These are phyloP conservation scores for Smutsia temminckii DNA, from an alignment of 2,797 vertebrate genomes.

Conservation along the genomic window DNA sequence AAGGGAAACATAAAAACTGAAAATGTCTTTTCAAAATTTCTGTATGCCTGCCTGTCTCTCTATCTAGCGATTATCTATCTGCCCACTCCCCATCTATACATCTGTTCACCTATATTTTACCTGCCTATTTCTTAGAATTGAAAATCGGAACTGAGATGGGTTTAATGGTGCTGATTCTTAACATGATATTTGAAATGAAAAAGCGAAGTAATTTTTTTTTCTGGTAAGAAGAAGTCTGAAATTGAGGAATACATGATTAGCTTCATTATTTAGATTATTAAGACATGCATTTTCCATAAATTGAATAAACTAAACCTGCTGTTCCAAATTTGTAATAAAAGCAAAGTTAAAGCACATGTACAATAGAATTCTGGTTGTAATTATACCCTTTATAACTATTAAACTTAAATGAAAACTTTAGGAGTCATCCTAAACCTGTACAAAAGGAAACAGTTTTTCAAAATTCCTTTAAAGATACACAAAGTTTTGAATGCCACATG, in stretches of 20 bases:
- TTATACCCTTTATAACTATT: not conserved
- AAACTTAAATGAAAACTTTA: not conserved
- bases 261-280: conserved; percentile 12
- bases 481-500: not conserved
- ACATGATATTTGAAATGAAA: not conserved
- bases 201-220: not conserved
- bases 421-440: not conserved
- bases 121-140: not conserved
- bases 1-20: not conserved
- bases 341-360: not conserved
- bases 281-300: not conserved
- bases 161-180: conserved; percentile 12
- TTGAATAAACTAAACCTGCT: not conserved
- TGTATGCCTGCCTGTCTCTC: not conserved
- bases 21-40: not conserved
- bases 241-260: not conserved
- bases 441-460: not conserved
- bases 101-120: not conserved
- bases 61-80: not conserved
- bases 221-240: not conserved
- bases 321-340: conserved; percentile 14
- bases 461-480: not conserved
- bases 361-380: not conserved
- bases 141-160: not conserved
- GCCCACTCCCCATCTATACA: not conserved